Evolutionary conservation across 2,113 vertebrate genomes (phyloP).

Genomic region (Corythoichthys intestinalis): DNA sequence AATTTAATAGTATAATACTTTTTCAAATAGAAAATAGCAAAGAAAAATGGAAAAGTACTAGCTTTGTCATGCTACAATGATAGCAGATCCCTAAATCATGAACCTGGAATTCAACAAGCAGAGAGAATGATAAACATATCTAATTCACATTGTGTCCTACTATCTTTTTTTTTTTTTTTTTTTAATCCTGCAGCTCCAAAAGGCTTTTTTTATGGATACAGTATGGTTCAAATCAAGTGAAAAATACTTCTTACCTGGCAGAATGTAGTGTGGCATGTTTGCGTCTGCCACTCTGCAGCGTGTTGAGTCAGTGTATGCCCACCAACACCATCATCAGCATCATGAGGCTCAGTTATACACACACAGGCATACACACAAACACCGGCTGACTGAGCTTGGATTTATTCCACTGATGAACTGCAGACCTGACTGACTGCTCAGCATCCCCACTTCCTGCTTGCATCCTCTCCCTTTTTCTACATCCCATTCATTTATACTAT

Average conservation of each 20-base stretch:
- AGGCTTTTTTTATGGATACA: not conserved
- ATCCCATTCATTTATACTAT: too few relatives aligned
- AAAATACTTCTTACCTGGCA: conserved; percentile 51
- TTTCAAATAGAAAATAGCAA: too few relatives aligned
- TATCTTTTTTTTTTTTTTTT: not conserved
- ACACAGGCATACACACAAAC: conserved; percentile 31
- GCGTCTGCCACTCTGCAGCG: conserved; percentile 5
- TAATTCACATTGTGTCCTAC: not conserved
- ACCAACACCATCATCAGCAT: not conserved
- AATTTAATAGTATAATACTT: too few relatives aligned
- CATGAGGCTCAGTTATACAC: conserved; percentile 13
- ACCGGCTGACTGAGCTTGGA: conserved; percentile 29
- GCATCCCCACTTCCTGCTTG: not conserved
- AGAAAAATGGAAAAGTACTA: too few relatives aligned
- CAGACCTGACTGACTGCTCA: conserved; percentile 5
- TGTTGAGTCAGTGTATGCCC: conserved; percentile 22
- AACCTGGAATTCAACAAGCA: not conserved
- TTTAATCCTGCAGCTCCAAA: not conserved
- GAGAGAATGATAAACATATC: not conserved
- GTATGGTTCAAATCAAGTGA: not conserved
- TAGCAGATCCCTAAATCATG: not conserved
- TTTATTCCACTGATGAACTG: not conserved
- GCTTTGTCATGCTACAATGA: too few relatives aligned
- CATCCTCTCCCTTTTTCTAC: not conserved
- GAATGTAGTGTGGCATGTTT: conserved; percentile 54